These are phyloP conservation scores for Bombyx mori DNA, from an alignment of 1,140 invertebrate species.

Conservation along the genomic window DNA sequence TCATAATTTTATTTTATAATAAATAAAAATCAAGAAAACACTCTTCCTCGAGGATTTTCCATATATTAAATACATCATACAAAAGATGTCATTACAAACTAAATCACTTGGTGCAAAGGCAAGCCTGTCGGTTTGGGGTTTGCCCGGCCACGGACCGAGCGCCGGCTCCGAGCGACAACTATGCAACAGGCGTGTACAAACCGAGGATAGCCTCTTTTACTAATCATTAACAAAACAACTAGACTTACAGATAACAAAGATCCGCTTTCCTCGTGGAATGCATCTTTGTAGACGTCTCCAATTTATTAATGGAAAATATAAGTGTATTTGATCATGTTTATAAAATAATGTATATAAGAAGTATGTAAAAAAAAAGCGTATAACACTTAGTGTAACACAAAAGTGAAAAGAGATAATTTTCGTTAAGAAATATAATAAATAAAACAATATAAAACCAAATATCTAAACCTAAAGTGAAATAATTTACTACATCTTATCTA, in stretches of 20 bases:
- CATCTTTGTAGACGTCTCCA: slow-evolving; percentile 49
- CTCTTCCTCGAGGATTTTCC: slow-evolving; percentile 62
- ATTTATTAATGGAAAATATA: slow-evolving; percentile 48
- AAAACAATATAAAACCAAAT: slow-evolving; percentile 62
- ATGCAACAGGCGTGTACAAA: slow-evolving; percentile 55
- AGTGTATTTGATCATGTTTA: slow-evolving; percentile 64
- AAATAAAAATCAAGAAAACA: slow-evolving; percentile 69
- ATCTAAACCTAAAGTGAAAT: slow-evolving; percentile 66
- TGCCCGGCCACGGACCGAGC: slow-evolving; percentile 16
- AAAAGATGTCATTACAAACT: slow-evolving; percentile 70
- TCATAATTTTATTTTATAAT: slow-evolving; percentile 67
- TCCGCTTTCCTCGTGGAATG: slow-evolving; percentile 53
- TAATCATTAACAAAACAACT: slow-evolving; percentile 52
- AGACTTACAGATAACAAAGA: slow-evolving; percentile 52
- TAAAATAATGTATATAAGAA: slow-evolving; percentile 63
- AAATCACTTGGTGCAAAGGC: slow-evolving; percentile 72
- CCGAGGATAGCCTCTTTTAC: slow-evolving; percentile 59
- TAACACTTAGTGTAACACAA: slow-evolving; percentile 41
- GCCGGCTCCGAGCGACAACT: slow-evolving; percentile 10
- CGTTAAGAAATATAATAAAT: slow-evolving; percentile 62
- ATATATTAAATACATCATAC: slow-evolving; percentile 70
- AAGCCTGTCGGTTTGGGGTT: slow-evolving; percentile 60
- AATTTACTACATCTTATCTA: slow-evolving; percentile 69
- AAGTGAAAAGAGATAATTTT: slow-evolving; percentile 63
- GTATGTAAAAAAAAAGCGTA: slow-evolving; percentile 63